phyloP scores from a whole-genome alignment of 2,888 invertebrate genomes.

The Agrochola lota region DNA sequence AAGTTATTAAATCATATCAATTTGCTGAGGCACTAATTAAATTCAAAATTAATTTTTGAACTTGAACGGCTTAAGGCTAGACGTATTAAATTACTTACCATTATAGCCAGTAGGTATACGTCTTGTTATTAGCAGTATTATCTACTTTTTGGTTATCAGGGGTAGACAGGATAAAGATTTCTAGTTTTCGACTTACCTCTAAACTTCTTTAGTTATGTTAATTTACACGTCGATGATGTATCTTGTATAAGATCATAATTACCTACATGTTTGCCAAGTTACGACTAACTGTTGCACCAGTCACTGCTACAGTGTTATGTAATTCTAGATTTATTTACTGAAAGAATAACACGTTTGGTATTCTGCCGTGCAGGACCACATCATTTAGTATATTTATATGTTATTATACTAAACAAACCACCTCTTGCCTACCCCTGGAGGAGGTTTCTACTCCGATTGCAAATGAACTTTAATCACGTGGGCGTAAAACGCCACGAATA shows the following conservation, averaged over 20 bases:
- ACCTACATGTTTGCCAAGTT: background rate
- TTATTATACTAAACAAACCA: no score
- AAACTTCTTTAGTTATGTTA: background rate
- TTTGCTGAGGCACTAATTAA: background rate
- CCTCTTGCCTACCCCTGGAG: no score
- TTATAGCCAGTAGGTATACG: no score
- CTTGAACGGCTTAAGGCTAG: background rate
- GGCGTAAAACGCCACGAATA: no score
- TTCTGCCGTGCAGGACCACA: no score
- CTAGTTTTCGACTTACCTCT: background rate
- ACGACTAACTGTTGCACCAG: background rate
- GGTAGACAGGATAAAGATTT: no score
- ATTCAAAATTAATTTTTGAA: background rate
- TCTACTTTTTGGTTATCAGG: no score
- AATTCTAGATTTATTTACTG: background rate
- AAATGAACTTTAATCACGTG: no score
- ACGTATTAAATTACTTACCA: background rate
- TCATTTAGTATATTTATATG: no score
- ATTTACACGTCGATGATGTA: background rate
- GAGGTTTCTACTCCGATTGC: no score
- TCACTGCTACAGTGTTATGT: background rate
- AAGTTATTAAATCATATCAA: background rate
- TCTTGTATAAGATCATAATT: background rate
- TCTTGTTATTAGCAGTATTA: no score
- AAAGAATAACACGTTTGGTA: no score